phyloP scores from a whole-genome alignment of 1,140 invertebrate species.

The Battus philenor region DNA sequence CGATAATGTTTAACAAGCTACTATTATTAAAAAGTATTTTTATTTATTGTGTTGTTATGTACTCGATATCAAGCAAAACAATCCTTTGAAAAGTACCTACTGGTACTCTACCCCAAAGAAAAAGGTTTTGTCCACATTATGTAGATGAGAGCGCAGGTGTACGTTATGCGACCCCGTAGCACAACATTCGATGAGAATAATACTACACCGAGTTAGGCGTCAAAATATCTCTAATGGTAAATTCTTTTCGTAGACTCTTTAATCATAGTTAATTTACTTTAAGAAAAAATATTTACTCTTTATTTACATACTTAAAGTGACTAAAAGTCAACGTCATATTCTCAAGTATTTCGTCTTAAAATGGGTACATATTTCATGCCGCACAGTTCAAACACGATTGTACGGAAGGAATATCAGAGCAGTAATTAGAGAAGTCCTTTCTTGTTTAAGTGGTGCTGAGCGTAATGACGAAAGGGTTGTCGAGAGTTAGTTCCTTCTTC shows the following conservation, averaged over 20 bases:
- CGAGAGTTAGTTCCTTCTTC: slow-evolving; percentile 12
- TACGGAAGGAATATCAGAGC: slow-evolving; percentile 14
- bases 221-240: no score
- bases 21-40: no score
- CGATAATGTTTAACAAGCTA: no score
- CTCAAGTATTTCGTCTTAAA: slow-evolving; percentile 4
- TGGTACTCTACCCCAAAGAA: no score
- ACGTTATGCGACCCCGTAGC: slow-evolving; percentile 11
- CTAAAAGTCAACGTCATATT: slow-evolving; percentile 5
- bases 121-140: slow-evolving; percentile 12
- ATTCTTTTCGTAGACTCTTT: no score
- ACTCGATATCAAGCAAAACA: no score
- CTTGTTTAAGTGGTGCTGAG: slow-evolving; percentile 15
- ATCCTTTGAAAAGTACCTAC: no score
- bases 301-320: background rate
- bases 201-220: background rate
- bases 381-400: slow-evolving; percentile 14
- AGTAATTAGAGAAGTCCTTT: slow-evolving; percentile 17
- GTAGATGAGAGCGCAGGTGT: slow-evolving; percentile 10
- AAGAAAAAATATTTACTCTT: no score
- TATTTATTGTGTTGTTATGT: no score
- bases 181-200: slow-evolving; percentile 1
- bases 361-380: slow-evolving; percentile 5
- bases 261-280: no score
- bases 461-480: slow-evolving; percentile 16